Percentiles rank a stretch among this genome's conserved stretches.
These are phyloP conservation scores for Aspidapion aeneum DNA, from an alignment of 2,888 invertebrate species.

Conservation along the genomic window DNA sequence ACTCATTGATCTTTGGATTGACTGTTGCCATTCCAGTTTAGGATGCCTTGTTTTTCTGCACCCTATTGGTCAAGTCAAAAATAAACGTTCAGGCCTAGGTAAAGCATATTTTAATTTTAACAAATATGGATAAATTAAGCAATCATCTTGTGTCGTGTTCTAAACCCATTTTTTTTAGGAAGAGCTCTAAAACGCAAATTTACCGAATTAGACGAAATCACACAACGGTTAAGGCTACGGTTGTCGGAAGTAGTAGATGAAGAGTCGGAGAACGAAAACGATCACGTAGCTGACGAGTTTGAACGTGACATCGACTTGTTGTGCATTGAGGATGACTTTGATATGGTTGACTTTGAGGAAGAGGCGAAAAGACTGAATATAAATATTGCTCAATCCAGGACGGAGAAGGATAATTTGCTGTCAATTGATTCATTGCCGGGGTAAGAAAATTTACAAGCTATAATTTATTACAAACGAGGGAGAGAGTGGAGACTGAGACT, in stretches of 20 bases:
- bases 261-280: slow-evolving; percentile 48
- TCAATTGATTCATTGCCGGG: slow-evolving; percentile 6
- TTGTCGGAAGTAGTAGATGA: slow-evolving; percentile 56
- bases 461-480: too few species aligned
- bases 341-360: slow-evolving; percentile 40
- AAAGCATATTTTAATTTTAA: too few species aligned
- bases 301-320: slow-evolving; percentile 56
- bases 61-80: too few species aligned
- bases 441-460: too few species aligned
- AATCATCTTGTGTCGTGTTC: too few species aligned
- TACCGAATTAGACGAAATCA: slow-evolving; percentile 60
- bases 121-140: too few species aligned
- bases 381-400: background rate
- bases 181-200: slow-evolving; percentile 57
- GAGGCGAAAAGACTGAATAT: slow-evolving; percentile 26
- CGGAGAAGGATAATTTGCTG: background rate
- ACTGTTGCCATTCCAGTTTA: too few species aligned
- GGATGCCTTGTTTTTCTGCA: too few species aligned
- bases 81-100: too few species aligned
- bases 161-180: too few species aligned
- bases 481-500: too few species aligned
- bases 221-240: slow-evolving; percentile 54
- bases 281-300: slow-evolving; percentile 53
- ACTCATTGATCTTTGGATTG: too few species aligned
- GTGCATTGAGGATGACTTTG: slow-evolving; percentile 45